phyloP scores from a whole-genome alignment of 2,888 invertebrate species.

The Orthosia gracilis region DNA sequence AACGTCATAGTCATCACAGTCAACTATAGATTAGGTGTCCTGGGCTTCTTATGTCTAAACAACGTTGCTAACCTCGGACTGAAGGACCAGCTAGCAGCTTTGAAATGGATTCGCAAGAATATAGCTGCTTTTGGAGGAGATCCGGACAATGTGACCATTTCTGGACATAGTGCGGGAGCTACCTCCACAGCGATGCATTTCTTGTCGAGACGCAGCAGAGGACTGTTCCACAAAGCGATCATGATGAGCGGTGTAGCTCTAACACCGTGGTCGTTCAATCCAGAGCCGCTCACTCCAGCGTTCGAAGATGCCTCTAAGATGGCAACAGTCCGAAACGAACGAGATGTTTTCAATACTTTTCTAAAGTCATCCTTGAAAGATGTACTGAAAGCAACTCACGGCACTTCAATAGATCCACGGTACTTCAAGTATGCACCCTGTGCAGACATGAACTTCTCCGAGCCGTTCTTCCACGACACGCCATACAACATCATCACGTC shows the following conservation, averaged over 20 bases:
- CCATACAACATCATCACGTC: conserved; percentile 82
- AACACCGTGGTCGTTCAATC: conserved; percentile 84
- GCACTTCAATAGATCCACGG: conserved; percentile 78
- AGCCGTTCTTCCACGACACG: conserved; percentile 82
- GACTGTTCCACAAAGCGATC: conserved; percentile 85
- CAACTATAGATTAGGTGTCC: conserved; percentile 84
- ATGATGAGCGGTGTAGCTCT: conserved; percentile 83
- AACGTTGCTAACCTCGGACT: conserved; percentile 84
- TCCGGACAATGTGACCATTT: conserved; percentile 85
- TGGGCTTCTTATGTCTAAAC: conserved; percentile 85
- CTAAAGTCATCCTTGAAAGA: conserved; percentile 72
- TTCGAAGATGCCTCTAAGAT: conserved; percentile 81
- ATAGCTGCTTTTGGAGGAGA: conserved; percentile 86
- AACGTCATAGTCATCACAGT: conserved; percentile 80
- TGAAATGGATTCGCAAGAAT: conserved; percentile 84
- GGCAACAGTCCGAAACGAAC: conserved; percentile 65
- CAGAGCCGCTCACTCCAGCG: conserved; percentile 75
- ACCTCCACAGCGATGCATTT: conserved; percentile 84
- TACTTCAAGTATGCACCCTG: conserved; percentile 86
- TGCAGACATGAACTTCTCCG: conserved; percentile 77
- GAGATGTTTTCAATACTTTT: conserved; percentile 77
- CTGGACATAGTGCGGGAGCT: conserved; percentile 87
- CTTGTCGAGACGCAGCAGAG: conserved; percentile 78
- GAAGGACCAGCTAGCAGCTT: conserved; percentile 85
- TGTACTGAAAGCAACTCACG: conserved; percentile 75